Base-by-base conservation (phyloP, 2,888 invertebrate genomes). In the Myathropa florea region DNA sequence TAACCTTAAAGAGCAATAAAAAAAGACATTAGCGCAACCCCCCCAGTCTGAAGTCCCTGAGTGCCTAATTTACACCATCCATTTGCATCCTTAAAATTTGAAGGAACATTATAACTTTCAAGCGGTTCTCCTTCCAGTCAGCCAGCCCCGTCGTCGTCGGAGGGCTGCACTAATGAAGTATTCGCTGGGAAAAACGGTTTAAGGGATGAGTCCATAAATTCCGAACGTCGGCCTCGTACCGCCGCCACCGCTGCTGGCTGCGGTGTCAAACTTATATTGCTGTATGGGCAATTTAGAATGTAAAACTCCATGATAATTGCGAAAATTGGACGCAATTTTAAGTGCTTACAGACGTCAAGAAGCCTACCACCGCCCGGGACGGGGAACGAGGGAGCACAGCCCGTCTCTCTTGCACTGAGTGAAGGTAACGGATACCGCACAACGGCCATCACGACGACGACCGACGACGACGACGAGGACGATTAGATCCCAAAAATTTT, bases 401-500 rank as follows among this genome's bases (percentile, higher is more conserved):
- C 3, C 10, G 26, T n/a, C 28, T 57, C 46, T 39, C 18, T 23
- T 39, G 24, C 30, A 9, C 6, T n/a, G 10, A 55, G 53, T 63
- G 36, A 60, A 71, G 30, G 65, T 67, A n/a, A n/a, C n/a, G 65
- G 60, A 4, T 4, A 7, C 46, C 18, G 18, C 46, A 46, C 60
- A 53, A 68, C 55, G 70, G 71, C 55, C 46, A 46, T 46, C 30
- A 68, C 55, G 70, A 78, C 55, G 76, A 80, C 85, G 81, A 88
- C 83, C n/a, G 12, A 67, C 60, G n/a, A 65, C 57, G 26, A 57
- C 59, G 36, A 60, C 55, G 63, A 78, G 39, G 76, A 80, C 88
- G 82, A 88, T 86, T 88, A 88, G 88, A 86, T 83, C 64, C 86
- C 86, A 67, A 83, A 84, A 80, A 83, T 78, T 79, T 60, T 76